Base-by-base conservation (phyloP, 2,888 invertebrate genomes). In the Torymus auratus region DNA sequence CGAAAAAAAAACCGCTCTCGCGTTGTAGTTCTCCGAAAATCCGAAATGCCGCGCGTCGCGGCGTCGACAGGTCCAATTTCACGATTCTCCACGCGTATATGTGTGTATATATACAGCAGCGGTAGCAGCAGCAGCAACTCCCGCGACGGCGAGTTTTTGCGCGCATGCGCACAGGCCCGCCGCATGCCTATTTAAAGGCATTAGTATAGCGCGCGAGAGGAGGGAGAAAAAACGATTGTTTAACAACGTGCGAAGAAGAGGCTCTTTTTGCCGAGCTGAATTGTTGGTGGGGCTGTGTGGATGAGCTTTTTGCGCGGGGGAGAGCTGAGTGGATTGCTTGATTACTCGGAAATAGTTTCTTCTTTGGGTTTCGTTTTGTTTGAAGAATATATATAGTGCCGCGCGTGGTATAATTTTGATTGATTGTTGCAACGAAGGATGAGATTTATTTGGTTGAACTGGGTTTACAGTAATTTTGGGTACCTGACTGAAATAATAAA, bases 121-220 rank as follows among this genome's bases (percentile, higher is more conserved):
- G 28, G 28, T 2, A 7, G 3, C 7, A 2, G 3, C 5, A 3
- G 28, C 28, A 28, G 28, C 5, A 28, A 4, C 28, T 28, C 28
- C 28, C 4, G 58, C 3, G 60, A 7, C 23, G 41, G 67, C 74
- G 56, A 78, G 71, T 82, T 82, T 82, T 82, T 82, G 75, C 78
- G 14, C n/a, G 14, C 15, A 41, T 23, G 15, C 5, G 13, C 41
- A n/a, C 64, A 55, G 17, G 15, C 61, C 28, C 64, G 73, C 64
- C 56, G 28, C 82, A 79, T 79, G 82, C 62, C 82, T 82, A 82
- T 82, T 82, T 82, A 79, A 76, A 82, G 82, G 78, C 79, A 82
- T 78, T 78, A 76, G 75, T 61, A 68, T 68, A 60, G 72, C 61
- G 52, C 68, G 73, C 68, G 71, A 12, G 60, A 28, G 23, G 55